phyloP scores from a whole-genome alignment of 92 coral and sea anemone genomes.

The Palythoa caribaeorum region DNA sequence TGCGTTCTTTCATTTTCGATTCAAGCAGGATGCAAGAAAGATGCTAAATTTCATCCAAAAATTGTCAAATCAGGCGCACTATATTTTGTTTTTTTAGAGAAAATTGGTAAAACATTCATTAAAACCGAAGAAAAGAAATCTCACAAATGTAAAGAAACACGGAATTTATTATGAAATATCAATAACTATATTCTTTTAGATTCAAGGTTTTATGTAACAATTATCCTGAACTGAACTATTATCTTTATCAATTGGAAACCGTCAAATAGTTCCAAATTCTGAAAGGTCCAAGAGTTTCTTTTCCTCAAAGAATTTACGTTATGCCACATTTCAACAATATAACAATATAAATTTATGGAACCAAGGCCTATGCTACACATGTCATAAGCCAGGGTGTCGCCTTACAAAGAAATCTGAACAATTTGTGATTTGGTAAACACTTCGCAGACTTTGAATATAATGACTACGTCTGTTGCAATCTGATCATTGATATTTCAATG shows the following conservation, averaged over 20 bases:
- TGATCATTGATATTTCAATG: constrained; percentile 11
- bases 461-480: constrained; percentile 9
- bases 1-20: constrained; percentile 26
- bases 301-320: constrained; percentile 14
- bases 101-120: constrained; percentile 32
- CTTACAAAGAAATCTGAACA: constrained; percentile 19
- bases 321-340: constrained; percentile 22
- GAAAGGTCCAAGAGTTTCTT: constrained; percentile 27
- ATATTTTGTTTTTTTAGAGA: constrained; percentile 29
- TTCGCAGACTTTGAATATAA: constrained; percentile 15
- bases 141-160: constrained; percentile 42
- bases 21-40: constrained; percentile 41
- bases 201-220: constrained; percentile 32
- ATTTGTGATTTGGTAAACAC: constrained; percentile 24
- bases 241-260: constrained; percentile 33
- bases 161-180: constrained; percentile 23
- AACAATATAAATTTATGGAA: constrained; percentile 27
- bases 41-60: constrained; percentile 40
- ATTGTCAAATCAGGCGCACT: constrained; percentile 41
- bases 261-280: constrained; percentile 28
- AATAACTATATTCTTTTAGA: constrained; percentile 33
- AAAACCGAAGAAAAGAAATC: constrained; percentile 35
- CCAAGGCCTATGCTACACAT: constrained; percentile 21
- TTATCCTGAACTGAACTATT: constrained; percentile 37
- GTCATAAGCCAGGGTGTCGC: constrained; percentile 18